Conservation (phyloP, 2,888 invertebrate species). For the Cistogaster globosa region DNA sequence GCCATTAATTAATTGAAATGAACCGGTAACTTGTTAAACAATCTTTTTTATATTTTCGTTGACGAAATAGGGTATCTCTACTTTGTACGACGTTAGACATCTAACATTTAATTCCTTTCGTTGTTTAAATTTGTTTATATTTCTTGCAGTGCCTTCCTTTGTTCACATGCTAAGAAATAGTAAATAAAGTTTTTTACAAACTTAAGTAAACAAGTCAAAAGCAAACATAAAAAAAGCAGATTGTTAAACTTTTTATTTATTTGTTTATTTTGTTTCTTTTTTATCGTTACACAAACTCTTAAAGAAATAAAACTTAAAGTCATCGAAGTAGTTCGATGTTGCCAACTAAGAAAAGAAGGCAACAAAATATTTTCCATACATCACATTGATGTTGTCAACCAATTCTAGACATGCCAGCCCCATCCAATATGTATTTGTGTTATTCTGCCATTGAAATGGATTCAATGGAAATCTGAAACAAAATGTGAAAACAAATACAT, state of each 20-base stretch:
- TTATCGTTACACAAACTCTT: not conserved
- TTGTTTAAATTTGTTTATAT: constrained; percentile 22
- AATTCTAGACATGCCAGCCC: constrained; percentile 37
- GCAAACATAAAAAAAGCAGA: not conserved
- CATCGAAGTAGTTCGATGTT: constrained; percentile 13
- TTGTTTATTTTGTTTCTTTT: not conserved
- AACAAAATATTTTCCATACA: not conserved
- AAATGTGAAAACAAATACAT: constrained; percentile 48
- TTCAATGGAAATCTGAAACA: constrained; percentile 31
- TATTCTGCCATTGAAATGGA: not conserved
- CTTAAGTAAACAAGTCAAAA: constrained; percentile 74
- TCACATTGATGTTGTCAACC: constrained; percentile 35
- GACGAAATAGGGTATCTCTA: too few species aligned
- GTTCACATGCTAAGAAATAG: constrained; percentile 68
- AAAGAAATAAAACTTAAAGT: constrained; percentile 28
- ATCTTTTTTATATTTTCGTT: too few species aligned
- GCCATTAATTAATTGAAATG: too few species aligned
- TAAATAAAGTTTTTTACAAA: constrained; percentile 76
- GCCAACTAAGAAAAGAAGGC: not conserved
- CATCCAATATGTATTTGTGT: constrained; percentile 19
- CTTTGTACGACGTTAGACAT: too few species aligned
- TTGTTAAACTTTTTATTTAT: constrained; percentile 1
- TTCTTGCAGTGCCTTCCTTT: constrained; percentile 37
- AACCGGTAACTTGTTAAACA: too few species aligned
- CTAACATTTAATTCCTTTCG: not conserved